phyloP scores from a whole-genome alignment of 2,888 invertebrate genomes.

The Pheosia gnoma region DNA sequence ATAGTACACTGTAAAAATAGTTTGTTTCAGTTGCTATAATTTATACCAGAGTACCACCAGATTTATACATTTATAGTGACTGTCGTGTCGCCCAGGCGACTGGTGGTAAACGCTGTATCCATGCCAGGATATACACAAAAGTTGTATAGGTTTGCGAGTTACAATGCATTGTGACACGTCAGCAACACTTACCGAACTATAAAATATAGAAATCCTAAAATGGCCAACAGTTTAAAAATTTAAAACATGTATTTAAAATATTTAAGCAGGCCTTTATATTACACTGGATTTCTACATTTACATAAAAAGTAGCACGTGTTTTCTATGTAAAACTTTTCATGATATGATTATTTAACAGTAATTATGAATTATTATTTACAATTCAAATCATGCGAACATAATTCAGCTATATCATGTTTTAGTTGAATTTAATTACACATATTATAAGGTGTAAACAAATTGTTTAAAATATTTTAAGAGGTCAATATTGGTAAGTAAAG shows the following conservation, averaged over 20 bases:
- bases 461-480: too few species aligned
- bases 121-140: not conserved
- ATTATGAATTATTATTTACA: conserved; percentile 40
- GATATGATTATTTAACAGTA: conserved; percentile 43
- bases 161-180: conserved; percentile 29
- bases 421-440: too few species aligned
- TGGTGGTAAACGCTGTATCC: not conserved
- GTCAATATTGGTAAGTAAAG: too few species aligned
- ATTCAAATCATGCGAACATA: conserved; percentile 11
- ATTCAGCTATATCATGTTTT: not conserved
- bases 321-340: conserved; percentile 37
- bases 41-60: too few species aligned
- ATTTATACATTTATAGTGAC: too few species aligned
- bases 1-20: too few species aligned
- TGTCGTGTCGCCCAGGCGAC: not conserved
- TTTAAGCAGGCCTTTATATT: conserved; percentile 31
- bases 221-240: conserved; percentile 28
- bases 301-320: conserved; percentile 35
- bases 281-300: conserved; percentile 30
- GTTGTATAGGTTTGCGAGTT: too few species aligned
- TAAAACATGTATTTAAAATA: conserved; percentile 5
- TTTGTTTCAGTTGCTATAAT: too few species aligned
- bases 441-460: too few species aligned
- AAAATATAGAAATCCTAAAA: conserved; percentile 29
- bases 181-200: conserved; percentile 18